A percentile compares a stretch with the other conserved stretches of the same genome.
Conservation (phyloP, 2,797 vertebrate species). For the Alcedo quadribrachys region DNA sequence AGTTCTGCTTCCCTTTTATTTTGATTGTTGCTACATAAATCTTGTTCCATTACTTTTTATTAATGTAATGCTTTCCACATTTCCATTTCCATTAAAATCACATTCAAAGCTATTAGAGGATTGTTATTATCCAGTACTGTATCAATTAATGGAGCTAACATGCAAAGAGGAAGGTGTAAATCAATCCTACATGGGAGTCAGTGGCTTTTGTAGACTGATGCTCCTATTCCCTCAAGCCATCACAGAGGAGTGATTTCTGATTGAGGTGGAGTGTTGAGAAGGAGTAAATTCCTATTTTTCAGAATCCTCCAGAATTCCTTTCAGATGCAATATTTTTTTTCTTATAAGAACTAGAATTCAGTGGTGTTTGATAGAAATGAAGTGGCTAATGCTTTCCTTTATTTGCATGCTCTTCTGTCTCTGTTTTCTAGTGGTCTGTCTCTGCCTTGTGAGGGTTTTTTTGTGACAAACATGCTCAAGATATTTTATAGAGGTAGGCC, state of each 20-base stretch:
- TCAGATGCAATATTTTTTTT: background rate
- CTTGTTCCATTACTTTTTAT: slow-evolving; percentile 49
- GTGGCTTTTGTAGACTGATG: background rate
- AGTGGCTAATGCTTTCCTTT: background rate
- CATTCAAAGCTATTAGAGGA: slow-evolving; percentile 60
- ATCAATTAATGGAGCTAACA: slow-evolving; percentile 70
- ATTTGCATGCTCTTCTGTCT: rapidly evolving
- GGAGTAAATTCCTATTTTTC: background rate
- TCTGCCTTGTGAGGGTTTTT: background rate
- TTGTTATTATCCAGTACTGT: slow-evolving; percentile 46
- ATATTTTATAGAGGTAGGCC: background rate
- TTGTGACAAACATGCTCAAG: background rate
- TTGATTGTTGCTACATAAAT: slow-evolving; percentile 63
- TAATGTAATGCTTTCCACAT: slow-evolving; percentile 43
- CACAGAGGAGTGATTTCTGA: slow-evolving; percentile 8
- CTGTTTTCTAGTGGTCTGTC: background rate
- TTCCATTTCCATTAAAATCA: slow-evolving; percentile 64
- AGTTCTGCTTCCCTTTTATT: slow-evolving; percentile 10
- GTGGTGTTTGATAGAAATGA: background rate
- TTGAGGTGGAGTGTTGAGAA: background rate
- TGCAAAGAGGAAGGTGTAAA: slow-evolving; percentile 46
- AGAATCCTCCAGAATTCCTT: background rate
- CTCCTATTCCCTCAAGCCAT: background rate
- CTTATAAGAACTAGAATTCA: background rate
- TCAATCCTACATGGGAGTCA: slow-evolving; percentile 30